phyloP scores from a whole-genome alignment of 2,113 vertebrate species.

The rabbit (Oryctolagus cuniculus) region mOryCun1.1 NC_091432.1:51637501-51638000 shows the following conservation, averaged over 20 bases:
- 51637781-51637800: constrained; percentile 10
- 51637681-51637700: neutral
- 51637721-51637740: neutral
- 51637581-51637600: neutral
- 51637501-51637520: neutral
- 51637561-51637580: neutral
- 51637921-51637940: neutral
- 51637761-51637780: neutral
- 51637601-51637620: neutral
- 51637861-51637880: constrained; percentile 28
- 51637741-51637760: constrained; percentile 13
- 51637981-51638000: neutral
- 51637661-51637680: neutral
- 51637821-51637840: neutral
- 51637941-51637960: neutral
- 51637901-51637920: neutral
- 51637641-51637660: neutral
- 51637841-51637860: neutral
- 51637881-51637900: neutral
- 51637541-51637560: constrained; percentile 34
- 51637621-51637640: neutral
- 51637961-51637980: neutral
- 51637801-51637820: neutral
- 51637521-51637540: neutral
- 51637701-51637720: neutral